phyloP scores from a whole-genome alignment of 2,888 invertebrate species.

The Drosophila nr. perissopoda region DNA sequence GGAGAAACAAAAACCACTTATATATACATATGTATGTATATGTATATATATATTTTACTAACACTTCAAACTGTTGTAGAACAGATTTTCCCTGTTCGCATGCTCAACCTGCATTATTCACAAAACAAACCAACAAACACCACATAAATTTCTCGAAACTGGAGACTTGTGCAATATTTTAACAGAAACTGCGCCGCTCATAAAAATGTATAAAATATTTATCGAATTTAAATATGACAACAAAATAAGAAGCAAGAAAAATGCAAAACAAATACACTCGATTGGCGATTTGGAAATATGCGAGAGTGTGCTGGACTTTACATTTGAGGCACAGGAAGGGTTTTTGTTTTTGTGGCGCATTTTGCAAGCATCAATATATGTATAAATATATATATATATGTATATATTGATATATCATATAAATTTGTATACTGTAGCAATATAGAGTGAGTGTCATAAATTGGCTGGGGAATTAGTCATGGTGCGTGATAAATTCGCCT shows the following conservation, averaged over 20 bases:
- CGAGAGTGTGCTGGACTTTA: conserved; percentile 25
- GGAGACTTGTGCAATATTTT: conserved; percentile 64
- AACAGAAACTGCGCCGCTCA: conserved; percentile 59
- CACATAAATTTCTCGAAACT: conserved; percentile 49
- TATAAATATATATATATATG: background rate
- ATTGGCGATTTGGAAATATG: conserved; percentile 39
- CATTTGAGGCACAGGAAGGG: background rate
- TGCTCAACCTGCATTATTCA: conserved; percentile 62
- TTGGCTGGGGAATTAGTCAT: conserved; percentile 69
- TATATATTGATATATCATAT: conserved; percentile 8
- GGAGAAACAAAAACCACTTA: background rate
- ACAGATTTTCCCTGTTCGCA: conserved; percentile 41
- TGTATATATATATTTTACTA: background rate
- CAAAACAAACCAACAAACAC: conserved; percentile 44
- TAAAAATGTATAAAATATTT: conserved; percentile 72
- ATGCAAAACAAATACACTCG: conserved; percentile 37
- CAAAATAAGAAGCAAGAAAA: conserved; percentile 18
- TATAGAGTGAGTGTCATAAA: conserved; percentile 72
- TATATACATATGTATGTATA: background rate
- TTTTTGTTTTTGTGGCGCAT: conserved; percentile 27
- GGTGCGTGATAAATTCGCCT: conserved; percentile 78
- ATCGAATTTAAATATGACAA: conserved; percentile 69
- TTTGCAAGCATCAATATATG: conserved; percentile 4
- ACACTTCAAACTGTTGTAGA: background rate
- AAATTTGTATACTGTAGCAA: conserved; percentile 9